Evolutionary conservation across 2,888 invertebrate species (phyloP), one percentile per base, ranked within the genome.

Genomic region (Agrochola lychnidis): DNA sequence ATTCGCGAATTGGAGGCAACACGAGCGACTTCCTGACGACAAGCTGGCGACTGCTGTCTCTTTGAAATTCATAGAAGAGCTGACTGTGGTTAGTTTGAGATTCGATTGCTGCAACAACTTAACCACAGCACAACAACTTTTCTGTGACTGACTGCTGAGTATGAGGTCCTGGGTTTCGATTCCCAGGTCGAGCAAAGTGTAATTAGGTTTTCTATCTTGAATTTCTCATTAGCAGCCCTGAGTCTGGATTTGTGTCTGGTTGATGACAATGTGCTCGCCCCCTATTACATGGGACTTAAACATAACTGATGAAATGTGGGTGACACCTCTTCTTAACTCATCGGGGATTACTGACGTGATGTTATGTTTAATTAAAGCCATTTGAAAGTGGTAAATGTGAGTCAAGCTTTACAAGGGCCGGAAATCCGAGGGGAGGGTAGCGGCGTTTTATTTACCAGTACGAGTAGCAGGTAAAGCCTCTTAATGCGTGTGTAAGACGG

Each of bases 381-480:
- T 16, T 30, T 7, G 16, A 36, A 56, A 67, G 22, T 53, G 56
- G 30, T 36, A 19, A 10, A 16, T 61, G n/a, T 68, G 68, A 68
- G 61, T 10, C 10, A 25, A 80, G 76, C 57, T 7, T 64, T 56
- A 75, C 36, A 53, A 14, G 48, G 56, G 56, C 57, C 45, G 66
- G 73, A 66, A 72, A 83, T 70, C 66, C 76, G 67, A 51, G 36
- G 66, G 67, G 73, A 76, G 19, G 19, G 19, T 2, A 77, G 68
- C 59, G 70, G 64, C 64, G 63, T 66, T 80, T 85, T 81, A 87
- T 85, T 79, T 68, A 83, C 45, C 67, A 75, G 79, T 36, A 36
- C 36, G 36, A 36, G 2, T 73, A 81, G 36, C 77, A 78, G 73
- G 78, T 88, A 88, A 83, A 87, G 73, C 81, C 59, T 70, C 76